A percentile compares a stretch with the other conserved stretches of the same genome.
phyloP scores from a whole-genome alignment of 2,113 vertebrate genomes.

The Elachura formosa region DNA sequence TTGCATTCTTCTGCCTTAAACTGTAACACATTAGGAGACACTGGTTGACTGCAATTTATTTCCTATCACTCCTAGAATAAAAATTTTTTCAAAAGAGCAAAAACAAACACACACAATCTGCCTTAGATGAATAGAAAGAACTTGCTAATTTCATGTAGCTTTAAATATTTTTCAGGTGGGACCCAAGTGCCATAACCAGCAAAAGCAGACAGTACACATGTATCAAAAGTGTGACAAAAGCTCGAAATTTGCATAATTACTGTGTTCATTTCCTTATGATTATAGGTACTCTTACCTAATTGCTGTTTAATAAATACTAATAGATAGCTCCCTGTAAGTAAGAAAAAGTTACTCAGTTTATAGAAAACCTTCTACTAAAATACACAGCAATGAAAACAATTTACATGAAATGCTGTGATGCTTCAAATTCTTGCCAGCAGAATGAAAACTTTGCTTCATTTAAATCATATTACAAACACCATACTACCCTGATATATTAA shows the following conservation, averaged over 20 bases:
- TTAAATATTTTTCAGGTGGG: background rate
- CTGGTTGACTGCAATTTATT: background rate
- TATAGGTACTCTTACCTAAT: background rate
- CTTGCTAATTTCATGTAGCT: background rate
- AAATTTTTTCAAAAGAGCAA: background rate
- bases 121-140: background rate
- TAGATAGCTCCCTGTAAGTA: background rate
- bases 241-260: background rate
- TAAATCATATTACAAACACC: background rate
- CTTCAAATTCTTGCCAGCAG: background rate
- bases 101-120: background rate
- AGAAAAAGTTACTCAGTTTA: background rate
- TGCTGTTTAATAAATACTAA: background rate
- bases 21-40: background rate
- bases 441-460: background rate
- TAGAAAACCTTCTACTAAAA: background rate
- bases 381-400: background rate
- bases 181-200: background rate
- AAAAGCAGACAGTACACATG: background rate
- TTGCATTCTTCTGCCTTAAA: background rate
- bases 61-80: background rate
- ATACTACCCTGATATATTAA: background rate
- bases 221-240: background rate
- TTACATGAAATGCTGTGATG: background rate
- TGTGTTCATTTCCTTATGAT: background rate